Conservation (phyloP, 1,140 invertebrate genomes). For the Chironomus tepperi region DNA sequence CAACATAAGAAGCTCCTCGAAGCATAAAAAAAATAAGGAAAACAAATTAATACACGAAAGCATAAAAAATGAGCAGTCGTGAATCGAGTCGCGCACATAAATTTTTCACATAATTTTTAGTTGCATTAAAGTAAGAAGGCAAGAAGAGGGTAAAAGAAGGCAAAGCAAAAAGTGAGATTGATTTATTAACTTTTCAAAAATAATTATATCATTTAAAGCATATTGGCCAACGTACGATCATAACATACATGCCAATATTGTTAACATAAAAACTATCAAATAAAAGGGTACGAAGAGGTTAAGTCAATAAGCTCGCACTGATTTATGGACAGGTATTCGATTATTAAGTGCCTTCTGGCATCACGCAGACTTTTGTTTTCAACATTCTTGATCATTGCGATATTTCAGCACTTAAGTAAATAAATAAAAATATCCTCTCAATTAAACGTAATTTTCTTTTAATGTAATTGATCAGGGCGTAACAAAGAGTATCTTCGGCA, state of each 20-base stretch:
- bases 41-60: conserved; percentile 8
- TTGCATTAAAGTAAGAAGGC: neutral
- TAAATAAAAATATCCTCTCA: neutral
- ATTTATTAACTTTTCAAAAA: neutral
- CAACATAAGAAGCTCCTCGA: neutral
- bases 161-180: neutral
- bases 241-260: neutral
- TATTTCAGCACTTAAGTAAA: no score
- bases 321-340: neutral
- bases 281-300: neutral
- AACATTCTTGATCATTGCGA: no score
- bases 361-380: neutral
- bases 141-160: neutral
- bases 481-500: neutral
- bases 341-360: conserved; percentile 7
- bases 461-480: neutral
- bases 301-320: neutral
- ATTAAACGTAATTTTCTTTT: neutral
- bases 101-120: conserved; percentile 9
- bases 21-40: neutral
- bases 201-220: conserved; percentile 4
- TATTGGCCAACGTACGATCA: neutral
- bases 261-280: neutral
- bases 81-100: neutral
- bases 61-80: neutral